Base-by-base conservation (phyloP, 2,797 vertebrate genomes). In the Morelia viridis region DNA sequence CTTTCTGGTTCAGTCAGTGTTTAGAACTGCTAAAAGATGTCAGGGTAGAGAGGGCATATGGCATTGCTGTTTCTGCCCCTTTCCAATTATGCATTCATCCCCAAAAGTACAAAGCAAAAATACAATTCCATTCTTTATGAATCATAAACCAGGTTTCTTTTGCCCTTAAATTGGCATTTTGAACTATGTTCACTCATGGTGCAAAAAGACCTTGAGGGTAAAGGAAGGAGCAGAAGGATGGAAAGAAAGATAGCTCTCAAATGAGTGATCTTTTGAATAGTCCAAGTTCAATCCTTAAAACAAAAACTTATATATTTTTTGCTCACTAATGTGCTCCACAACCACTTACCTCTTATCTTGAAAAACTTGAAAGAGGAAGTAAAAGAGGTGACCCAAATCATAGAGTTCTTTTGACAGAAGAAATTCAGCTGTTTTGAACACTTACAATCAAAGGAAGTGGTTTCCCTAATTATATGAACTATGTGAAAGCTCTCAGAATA, bases 371-470 rank as follows among this genome's bases (percentile, higher is more conserved):
- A 98, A 98, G 97, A 97, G 95, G 96, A 97, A 97, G 97, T 97
- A 95, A 97, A 98, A 98, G 97, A 98, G 97, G 97, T 98, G 98
- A 98, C 97, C 98, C 97, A 98, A 98, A 98, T 98, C 97, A 98
- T 96, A 98, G 97, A 97, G 97, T 96, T 96, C 96, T 97, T 98
- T 98, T 97, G 97, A 98, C 96, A 97, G 97, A 96, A 97, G 96
- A 97, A 97, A 98, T 98, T 98, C 97, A 96, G 97, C 98, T 98
- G 97, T 98, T 98, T 98, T 98, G 98, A 98, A 98, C 98, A 98
- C 97, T 98, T 97, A 97, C 96, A 98, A 98, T 98, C 98, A 98
- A 98, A 98, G 97, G 97, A 98, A 98, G 97, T 98, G 98, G 97
- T 97, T 98, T 98, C 97, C 97, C 97, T 98, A 98, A 98, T 98